Base-by-base conservation (phyloP, 2,113 vertebrate genomes). In the Pedionomus torquatus region DNA sequence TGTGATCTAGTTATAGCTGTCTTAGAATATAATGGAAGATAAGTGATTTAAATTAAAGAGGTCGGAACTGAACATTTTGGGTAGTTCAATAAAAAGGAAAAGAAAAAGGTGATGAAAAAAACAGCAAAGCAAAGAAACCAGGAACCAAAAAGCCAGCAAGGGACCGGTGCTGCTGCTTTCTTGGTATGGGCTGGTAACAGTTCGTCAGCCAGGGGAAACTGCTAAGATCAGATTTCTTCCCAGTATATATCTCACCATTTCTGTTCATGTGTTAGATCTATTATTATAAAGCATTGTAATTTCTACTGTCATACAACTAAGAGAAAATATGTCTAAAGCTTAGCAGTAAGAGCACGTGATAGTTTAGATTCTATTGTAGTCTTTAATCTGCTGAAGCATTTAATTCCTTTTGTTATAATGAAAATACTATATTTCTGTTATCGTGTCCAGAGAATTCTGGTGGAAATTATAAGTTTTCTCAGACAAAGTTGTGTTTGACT, bases 401-500 rank as follows among this genome's bases (percentile, higher is more conserved):
- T 92, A 94, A 92, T 90, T 96, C 95, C 89, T 95, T 94, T 97
- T 90, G 82, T 97, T 94, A 81, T 52, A 79, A 63, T 26, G 49
- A 96, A 97, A 97, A 95, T 71, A 76, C 66, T 96, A 30, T 89
- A 95, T 96, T 98, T 95, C 95, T 97, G 84, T 89, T 95, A 95
- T 93, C 9, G 16, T 86, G 69, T 83, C 90, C 93, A 96, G 83
- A 97, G 97, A 97, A 96, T 96, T 97, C 60, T 91, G 54, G 77
- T 48, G 33, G 93, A 98, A 98, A 97, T 96, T 91, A 37, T 90
- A 97, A 96, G 91, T 97, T 98, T 97, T 97, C 92, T 94, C 41
- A 93, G 93, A 95, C 90, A 96, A 98, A 98, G 95, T 97, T 97
- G 83, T 71, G 91, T 98, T 97, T 97, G 85, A 97, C 95, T 97